Evolutionary conservation across 2,888 invertebrate genomes (phyloP).

Genomic region (Heteropelma amictum): DNA sequence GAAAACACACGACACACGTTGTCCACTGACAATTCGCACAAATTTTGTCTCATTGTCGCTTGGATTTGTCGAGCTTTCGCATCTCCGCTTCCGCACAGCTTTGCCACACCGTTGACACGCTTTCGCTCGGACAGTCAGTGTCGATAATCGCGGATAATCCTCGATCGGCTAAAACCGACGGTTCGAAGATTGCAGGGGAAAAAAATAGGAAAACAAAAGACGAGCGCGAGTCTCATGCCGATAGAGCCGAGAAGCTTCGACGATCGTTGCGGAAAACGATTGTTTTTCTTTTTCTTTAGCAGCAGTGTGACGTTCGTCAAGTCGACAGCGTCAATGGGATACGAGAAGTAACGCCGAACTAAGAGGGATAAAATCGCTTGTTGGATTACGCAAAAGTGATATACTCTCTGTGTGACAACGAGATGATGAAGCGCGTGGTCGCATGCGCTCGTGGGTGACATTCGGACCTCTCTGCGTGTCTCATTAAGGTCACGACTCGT

Average conservation of each 20-base stretch:
- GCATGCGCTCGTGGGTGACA: too few species aligned
- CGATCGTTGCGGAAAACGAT: neutral
- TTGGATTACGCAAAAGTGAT: neutral
- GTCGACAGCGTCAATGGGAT: neutral
- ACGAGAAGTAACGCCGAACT: neutral
- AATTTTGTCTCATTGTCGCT: neutral
- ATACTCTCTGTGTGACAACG: neutral
- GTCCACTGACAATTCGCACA: neutral
- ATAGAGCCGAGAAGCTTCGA: neutral
- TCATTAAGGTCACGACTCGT: too few species aligned
- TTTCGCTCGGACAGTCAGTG: neutral
- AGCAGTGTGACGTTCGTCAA: neutral
- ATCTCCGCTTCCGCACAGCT: neutral
- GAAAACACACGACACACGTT: constrained; percentile 11
- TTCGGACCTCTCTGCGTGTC: too few species aligned
- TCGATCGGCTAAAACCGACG: neutral
- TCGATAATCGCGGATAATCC: neutral
- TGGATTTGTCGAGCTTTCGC: neutral
- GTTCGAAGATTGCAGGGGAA: neutral
- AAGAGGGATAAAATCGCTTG: constrained; percentile 1
- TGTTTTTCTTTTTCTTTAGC: neutral
- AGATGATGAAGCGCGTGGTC: too few species aligned
- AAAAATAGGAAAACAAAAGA: neutral
- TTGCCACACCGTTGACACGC: neutral
- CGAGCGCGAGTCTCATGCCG: neutral